Percentiles rank a stretch among this genome's conserved stretches.
Evolutionary conservation across 2,888 invertebrate genomes (phyloP).

Genomic region (Glaucopsyche alexis): DNA sequence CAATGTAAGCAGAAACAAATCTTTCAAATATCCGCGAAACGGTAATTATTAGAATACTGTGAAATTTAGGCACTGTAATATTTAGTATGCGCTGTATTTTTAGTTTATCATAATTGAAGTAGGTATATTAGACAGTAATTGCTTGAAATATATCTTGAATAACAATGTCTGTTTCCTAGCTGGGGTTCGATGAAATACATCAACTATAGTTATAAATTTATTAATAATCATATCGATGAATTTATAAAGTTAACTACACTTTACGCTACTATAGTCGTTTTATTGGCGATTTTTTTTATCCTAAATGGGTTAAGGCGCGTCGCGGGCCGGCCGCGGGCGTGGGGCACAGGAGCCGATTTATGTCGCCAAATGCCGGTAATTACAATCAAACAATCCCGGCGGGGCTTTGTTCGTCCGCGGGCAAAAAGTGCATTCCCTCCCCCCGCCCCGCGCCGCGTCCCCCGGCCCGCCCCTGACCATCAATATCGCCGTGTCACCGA

Average conservation of each 20-base stretch:
- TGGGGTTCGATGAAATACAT: no score
- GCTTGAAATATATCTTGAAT: no score
- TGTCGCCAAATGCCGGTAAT: background rate
- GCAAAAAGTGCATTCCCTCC: slow-evolving; percentile 41
- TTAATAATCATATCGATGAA: background rate
- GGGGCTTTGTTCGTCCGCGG: background rate
- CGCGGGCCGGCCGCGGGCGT: background rate
- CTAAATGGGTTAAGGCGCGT: background rate
- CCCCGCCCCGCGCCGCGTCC: slow-evolving; percentile 46
- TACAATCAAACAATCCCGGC: slow-evolving; percentile 7
- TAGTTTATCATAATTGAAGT: no score
- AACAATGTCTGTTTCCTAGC: no score
- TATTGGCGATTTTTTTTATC: background rate
- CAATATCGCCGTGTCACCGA: slow-evolving; percentile 53
- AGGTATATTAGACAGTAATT: no score
- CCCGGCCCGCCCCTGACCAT: slow-evolving; percentile 57
- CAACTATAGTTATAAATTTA: background rate
- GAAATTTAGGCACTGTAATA: no score
- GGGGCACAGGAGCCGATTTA: background rate
- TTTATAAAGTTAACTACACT: background rate
- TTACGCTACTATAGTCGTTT: background rate
- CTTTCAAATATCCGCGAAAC: no score
- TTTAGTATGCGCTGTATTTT: no score
- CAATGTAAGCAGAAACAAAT: no score
- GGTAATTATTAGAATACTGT: no score